Evolutionary conservation across 2,888 invertebrate species (phyloP), one percentile per base, ranked within the genome.

Genomic region (Lasioglossum pauxillum): DNA sequence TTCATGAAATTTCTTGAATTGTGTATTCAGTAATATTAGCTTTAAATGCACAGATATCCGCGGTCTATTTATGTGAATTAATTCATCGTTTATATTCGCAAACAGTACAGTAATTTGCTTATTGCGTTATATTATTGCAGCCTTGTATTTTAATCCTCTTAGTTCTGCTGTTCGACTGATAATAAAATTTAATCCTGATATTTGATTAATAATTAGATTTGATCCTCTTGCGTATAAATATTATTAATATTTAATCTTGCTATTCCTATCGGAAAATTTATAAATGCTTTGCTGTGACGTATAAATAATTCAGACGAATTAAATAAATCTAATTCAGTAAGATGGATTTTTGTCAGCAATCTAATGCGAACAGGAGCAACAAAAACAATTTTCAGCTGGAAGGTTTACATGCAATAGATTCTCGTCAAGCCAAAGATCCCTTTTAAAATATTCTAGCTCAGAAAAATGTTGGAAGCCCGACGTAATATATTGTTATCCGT

Each of bases 401-500:
- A 23, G 8, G 8, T 23, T 23, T 19, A 3, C 38, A 12, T 1
- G 69, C 38, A 38, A 38, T 69, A 69, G 38, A 35, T 69, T 38
- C 69, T 38, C 38, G 35, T 69, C 23, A 38, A 19, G 23, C 5
- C 10, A 23, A 23, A 35, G 38, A 38, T 69, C 3, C 69, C 69
- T 23, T 38, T 69, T 69, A 69, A 38, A 69, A 69, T 38, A 69
- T 69, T 35, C 38, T 12, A 35, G 19, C 38, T 38, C 23, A 38
- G 69, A 38, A 69, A 69, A 38, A 38, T 69, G 38, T 69, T 38
- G 69, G 69, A 3, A 69, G 8, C 38, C 8, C 35, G 38, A 38
- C 38, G 38, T 69, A 69, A 69, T 69, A 69, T 69, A 69, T 69
- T 38, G 69, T 69, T 69, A 69, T 38, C 69, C 69, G 69, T 69